Evolutionary conservation across 2,113 vertebrate genomes (phyloP), one percentile per base, ranked within the genome.

Genomic region (Hemibates koningsi): DNA sequence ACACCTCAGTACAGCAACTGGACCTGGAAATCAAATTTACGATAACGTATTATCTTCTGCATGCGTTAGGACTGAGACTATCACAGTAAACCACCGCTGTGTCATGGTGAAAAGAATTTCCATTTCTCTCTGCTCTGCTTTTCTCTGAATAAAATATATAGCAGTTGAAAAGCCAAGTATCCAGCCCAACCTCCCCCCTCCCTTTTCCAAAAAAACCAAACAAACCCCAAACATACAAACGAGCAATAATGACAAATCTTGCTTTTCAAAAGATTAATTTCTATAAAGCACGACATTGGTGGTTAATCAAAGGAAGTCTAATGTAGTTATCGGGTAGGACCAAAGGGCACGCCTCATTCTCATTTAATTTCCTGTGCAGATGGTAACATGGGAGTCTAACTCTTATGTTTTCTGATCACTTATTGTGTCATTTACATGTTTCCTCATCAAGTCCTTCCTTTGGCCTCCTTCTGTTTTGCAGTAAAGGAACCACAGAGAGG

Each of bases 11-110:
- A 68, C 84, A 45, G 73, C 4, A 50, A 83, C 81, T 32, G 54
- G 88, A 84, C 80, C 76, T 68, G 83, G 86, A 88, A 92, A 92
- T 93, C 80, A 2, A 86, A 91, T 94, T 90, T 82, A 88, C 81
- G 79, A 90, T 87, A 85, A 90, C 21, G 36, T 85, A 89, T 95
- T 84, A 88, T 88, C 80, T 81, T 16, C 76, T 83, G 86, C 57
- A 81, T 87, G 73, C 63, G 86, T 79, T 80, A 17, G 53, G 34
- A 59, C 84, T 1, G 76, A 85, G 82, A 41, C 88, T 38, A 86
- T 90, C 73, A 83, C 82, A 89, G 90, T 89, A 81, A 89, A 85
- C 82, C 81, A 68, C 0, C 16, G 32, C 84, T 66, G 88, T 81
- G 83, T 89, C 48, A 19, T 3, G 4, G 80, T 24, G 45, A 21